Conservation (phyloP, 1,140 invertebrate species). For the Drosophila melanica region DNA sequence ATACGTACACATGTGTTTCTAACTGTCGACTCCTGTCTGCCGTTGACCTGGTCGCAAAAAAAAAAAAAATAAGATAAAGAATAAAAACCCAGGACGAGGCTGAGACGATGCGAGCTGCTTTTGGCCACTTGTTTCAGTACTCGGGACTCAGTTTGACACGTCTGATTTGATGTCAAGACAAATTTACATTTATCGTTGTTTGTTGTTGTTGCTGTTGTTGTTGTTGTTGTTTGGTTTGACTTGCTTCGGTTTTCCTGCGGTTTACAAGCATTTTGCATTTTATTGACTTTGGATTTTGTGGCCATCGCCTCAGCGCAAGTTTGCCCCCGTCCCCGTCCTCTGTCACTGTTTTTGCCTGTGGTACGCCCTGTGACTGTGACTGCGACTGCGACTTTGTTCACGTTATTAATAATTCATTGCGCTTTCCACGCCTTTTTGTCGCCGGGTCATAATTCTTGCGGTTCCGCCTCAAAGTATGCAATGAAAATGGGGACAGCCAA, state of each 20-base stretch:
- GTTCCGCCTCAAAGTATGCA: constrained; percentile 58
- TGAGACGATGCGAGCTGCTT: neutral
- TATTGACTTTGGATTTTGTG: constrained; percentile 33
- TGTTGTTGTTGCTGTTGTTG: constrained; percentile 4
- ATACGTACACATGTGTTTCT: constrained; percentile 1
- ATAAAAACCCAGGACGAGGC: constrained; percentile 2
- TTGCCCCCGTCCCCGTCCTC: neutral
- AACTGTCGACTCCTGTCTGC: constrained; percentile 18
- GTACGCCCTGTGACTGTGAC: neutral
- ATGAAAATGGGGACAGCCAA: constrained; percentile 19
- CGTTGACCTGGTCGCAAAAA: constrained; percentile 37
- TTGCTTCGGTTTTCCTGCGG: constrained; percentile 13
- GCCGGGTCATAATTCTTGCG: constrained; percentile 63
- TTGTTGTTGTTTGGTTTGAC: neutral
- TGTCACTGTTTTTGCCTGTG: constrained; percentile 1
- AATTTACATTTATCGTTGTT: constrained; percentile 53
- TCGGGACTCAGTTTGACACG: constrained; percentile 50
- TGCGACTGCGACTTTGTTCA: constrained; percentile 17
- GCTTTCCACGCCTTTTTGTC: constrained; percentile 71
- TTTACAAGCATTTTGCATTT: constrained; percentile 44
- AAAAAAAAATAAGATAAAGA: neutral
- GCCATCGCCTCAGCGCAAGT: constrained; percentile 9
- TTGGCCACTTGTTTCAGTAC: constrained; percentile 26
- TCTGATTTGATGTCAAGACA: constrained; percentile 62
- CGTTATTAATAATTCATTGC: constrained; percentile 76